Percentiles rank a stretch among this genome's conserved stretches.
These are phyloP conservation scores for Lepisosteus oculatus DNA, from an alignment of 2,113 vertebrate genomes.

Conservation along the genomic window DNA sequence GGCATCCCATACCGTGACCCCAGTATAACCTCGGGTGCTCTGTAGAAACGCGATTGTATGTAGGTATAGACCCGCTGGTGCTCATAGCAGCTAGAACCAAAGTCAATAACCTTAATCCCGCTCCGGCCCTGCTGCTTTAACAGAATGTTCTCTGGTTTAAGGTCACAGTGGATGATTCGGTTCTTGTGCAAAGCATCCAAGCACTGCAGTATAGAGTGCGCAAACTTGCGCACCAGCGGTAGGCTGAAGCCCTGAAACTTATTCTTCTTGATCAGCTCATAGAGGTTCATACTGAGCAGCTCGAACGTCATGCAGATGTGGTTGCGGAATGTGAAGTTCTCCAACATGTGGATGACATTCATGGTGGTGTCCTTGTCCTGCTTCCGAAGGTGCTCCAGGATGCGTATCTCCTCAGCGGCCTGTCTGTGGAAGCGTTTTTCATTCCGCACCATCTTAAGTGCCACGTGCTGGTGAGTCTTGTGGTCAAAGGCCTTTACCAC, in stretches of 20 bases:
- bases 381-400: constrained; percentile 92
- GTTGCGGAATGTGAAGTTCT: constrained; percentile 97
- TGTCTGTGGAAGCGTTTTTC: constrained; percentile 98
- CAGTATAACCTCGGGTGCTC: constrained; percentile 95
- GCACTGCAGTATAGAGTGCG: constrained; percentile 97
- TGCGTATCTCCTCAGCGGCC: constrained; percentile 95
- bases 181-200: constrained; percentile 95
- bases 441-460: constrained; percentile 97
- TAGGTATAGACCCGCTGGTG: constrained; percentile 98
- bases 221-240: constrained; percentile 95
- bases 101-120: constrained; percentile 98
- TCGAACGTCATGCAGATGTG: constrained; percentile 99
- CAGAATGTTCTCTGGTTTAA: constrained; percentile 97
- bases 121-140: constrained; percentile 97
- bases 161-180: constrained; percentile 98
- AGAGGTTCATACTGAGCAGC: constrained; percentile 98
- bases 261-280: constrained; percentile 98
- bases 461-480: constrained; percentile 88
- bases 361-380: constrained; percentile 95
- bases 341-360: constrained; percentile 99
- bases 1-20: constrained; percentile 96
- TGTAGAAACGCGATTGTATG: constrained; percentile 96
- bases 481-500: constrained; percentile 98
- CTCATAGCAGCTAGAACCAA: constrained; percentile 96
- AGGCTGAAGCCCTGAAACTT: constrained; percentile 98